Percentiles rank a stretch among this genome's conserved stretches.
phyloP scores from a whole-genome alignment of 1,140 invertebrate species.

The Drosophila mojavensis region DNA sequence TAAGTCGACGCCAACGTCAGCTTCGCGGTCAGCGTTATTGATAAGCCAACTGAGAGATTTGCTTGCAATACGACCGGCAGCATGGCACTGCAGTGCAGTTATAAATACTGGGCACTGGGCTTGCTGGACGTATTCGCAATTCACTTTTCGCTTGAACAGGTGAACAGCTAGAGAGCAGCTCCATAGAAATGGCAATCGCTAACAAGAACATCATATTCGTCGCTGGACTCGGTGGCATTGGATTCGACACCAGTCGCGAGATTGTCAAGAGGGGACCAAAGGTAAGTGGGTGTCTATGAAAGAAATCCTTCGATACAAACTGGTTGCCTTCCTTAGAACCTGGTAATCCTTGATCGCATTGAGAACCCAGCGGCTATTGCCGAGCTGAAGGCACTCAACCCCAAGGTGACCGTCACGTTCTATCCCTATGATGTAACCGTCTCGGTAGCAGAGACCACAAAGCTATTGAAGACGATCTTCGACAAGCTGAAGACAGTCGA shows the following conservation, averaged over 20 bases:
- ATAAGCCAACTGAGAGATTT: constrained; percentile 20
- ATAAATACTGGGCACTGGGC: constrained; percentile 55
- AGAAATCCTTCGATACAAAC: no score
- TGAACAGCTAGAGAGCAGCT: constrained; percentile 18
- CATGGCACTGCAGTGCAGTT: constrained; percentile 33
- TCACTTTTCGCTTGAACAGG: constrained; percentile 36
- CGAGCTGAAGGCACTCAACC: constrained; percentile 67
- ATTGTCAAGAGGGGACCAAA: constrained; percentile 61
- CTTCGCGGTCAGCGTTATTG: constrained; percentile 7
- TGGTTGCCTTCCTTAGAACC: constrained; percentile 39
- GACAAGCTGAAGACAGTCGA: constrained; percentile 69
- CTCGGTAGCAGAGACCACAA: constrained; percentile 52
- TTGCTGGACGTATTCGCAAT: constrained; percentile 23
- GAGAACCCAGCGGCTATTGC: constrained; percentile 69
- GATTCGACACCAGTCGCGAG: constrained; percentile 69
- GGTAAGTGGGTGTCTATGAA: constrained; percentile 24
- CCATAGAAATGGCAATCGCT: constrained; percentile 55
- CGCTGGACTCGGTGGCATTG: constrained; percentile 76
- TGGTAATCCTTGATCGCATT: constrained; percentile 71
- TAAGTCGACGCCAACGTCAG: not conserved
- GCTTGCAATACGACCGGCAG: constrained; percentile 30
- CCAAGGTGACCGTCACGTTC: constrained; percentile 70
- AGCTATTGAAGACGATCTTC: constrained; percentile 66
- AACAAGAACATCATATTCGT: constrained; percentile 79
- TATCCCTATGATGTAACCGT: constrained; percentile 75